These are phyloP conservation scores for Drosophila fuyamai DNA, from an alignment of 1,140 invertebrate genomes.

Conservation along the genomic window DNA sequence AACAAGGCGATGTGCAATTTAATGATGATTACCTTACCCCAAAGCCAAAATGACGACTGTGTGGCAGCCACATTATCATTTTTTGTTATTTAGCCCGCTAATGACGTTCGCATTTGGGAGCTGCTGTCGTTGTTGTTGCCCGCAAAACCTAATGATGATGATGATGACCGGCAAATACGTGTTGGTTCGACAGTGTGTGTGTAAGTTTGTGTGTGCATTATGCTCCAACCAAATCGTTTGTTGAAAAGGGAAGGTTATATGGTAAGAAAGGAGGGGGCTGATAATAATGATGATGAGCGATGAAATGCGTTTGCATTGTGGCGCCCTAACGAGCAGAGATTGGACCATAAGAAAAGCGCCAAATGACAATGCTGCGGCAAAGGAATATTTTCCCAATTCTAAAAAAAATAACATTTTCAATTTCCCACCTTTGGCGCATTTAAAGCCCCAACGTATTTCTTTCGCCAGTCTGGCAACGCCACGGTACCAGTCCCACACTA, in stretches of 20 bases:
- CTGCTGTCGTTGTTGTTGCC: conserved; percentile 16
- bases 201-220: conserved; percentile 29
- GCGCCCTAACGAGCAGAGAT: conserved; percentile 65
- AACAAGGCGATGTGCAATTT: conserved; percentile 62
- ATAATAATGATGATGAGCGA: conserved; percentile 69
- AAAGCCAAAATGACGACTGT: conserved; percentile 47
- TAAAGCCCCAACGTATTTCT: conserved; percentile 17
- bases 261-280: conserved; percentile 27
- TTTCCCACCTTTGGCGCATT: conserved; percentile 21
- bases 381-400: not conserved
- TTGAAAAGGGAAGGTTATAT: conserved; percentile 9
- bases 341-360: conserved; percentile 42
- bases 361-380: conserved; percentile 7
- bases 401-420: conserved; percentile 1
- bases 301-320: conserved; percentile 75
- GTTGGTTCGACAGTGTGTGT: conserved; percentile 24
- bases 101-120: conserved; percentile 77
- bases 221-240: conserved; percentile 66
- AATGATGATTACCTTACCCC: conserved; percentile 83
- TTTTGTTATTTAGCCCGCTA: conserved; percentile 83
- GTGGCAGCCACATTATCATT: conserved; percentile 77
- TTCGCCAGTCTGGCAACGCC: conserved; percentile 53
- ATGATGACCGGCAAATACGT: conserved; percentile 74
- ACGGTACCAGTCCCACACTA: conserved; percentile 3
- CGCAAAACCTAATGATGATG: conserved; percentile 81